Evolutionary conservation across 1,140 invertebrate species (phyloP).

Genomic region (Penaeus indicus): DNA sequence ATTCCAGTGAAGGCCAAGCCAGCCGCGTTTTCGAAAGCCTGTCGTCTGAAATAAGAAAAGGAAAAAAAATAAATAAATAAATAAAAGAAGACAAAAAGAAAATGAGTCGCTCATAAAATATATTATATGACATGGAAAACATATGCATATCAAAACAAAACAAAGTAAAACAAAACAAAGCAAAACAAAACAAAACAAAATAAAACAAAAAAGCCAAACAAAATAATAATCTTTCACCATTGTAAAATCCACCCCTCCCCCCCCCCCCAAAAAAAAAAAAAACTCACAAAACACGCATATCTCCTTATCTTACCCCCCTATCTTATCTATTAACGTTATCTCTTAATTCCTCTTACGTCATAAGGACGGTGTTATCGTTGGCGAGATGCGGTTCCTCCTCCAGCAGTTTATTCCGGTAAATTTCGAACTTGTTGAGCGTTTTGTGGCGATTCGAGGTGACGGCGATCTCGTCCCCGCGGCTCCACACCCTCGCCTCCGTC

Average conservation of each 20-base stretch:
- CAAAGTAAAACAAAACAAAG: too few species aligned
- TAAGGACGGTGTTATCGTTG: constrained; percentile 43
- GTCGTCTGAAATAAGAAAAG: too few species aligned
- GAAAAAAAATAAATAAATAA: too few species aligned
- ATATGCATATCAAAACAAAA: too few species aligned
- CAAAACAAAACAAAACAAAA: too few species aligned
- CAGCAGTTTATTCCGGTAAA: neutral
- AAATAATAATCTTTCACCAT: too few species aligned
- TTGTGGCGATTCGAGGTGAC: neutral
- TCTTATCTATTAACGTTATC: neutral
- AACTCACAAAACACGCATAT: neutral
- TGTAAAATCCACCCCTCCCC: too few species aligned
- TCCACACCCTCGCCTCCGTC: constrained; percentile 24
- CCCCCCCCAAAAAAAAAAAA: too few species aligned
- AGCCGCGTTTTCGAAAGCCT: constrained; percentile 16
- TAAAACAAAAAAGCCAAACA: too few species aligned
- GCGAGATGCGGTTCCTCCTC: constrained; percentile 8
- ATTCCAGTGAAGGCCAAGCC: constrained; percentile 18
- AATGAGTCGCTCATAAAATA: too few species aligned
- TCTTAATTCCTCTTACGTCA: constrained; percentile 48
- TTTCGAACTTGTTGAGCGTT: constrained; percentile 19
- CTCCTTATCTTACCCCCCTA: neutral
- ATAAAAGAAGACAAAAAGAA: too few species aligned
- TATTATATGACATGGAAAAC: too few species aligned
- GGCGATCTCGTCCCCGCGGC: neutral